Conservation (phyloP, 2,797 vertebrate species). For the Scolopax bukidnonensis region DNA sequence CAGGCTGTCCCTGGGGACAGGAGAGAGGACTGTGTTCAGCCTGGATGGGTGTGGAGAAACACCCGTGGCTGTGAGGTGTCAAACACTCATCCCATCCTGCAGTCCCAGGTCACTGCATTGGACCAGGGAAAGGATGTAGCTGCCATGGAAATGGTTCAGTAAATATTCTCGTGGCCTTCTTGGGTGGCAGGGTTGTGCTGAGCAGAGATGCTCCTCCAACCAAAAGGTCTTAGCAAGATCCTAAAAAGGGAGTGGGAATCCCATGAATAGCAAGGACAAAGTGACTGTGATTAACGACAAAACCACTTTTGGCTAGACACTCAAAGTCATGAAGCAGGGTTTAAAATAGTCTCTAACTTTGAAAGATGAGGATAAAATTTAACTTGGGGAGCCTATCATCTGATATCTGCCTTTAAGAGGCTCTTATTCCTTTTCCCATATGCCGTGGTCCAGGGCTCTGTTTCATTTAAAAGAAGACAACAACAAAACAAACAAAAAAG, state of each 20-base stretch:
- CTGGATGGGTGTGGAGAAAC: background rate
- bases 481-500: background rate
- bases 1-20: fast-evolving
- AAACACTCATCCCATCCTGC: background rate
- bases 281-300: background rate
- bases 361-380: background rate
- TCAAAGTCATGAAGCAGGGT: background rate
- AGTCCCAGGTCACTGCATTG: fast-evolving
- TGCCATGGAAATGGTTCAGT: background rate
- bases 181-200: background rate
- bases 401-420: background rate
- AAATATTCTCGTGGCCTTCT: background rate
- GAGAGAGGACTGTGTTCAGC: too few species aligned
- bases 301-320: background rate
- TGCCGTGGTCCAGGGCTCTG: background rate
- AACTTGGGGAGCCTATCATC: background rate
- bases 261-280: background rate
- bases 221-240: background rate
- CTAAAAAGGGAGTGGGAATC: background rate
- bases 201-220: background rate
- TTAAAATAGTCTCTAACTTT: background rate
- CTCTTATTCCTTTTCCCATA: background rate
- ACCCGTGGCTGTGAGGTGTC: fast-evolving
- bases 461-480: background rate
- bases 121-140: background rate